phyloP scores from a whole-genome alignment of 2,113 vertebrate species.

The Benthochromis sp. region DNA sequence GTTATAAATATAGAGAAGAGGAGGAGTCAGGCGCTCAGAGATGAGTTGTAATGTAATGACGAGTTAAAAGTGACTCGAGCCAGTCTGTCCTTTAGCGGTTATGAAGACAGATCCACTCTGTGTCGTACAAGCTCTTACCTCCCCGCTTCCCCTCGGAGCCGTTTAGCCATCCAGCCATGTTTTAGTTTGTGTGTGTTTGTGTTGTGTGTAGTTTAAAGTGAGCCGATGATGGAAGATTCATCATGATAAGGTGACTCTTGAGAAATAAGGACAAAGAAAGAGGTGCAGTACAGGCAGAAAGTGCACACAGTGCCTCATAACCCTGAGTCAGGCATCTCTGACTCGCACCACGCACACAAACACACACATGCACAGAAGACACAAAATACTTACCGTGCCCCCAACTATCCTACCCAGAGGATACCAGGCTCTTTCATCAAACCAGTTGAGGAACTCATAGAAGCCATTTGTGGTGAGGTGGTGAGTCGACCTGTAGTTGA shows the following conservation, averaged over 20 bases:
- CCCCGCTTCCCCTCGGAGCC: neutral
- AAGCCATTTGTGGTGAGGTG: constrained; percentile 98
- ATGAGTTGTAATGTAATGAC: neutral
- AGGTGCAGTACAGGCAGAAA: neutral
- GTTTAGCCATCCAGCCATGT: neutral
- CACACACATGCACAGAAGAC: neutral
- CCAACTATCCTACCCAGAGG: constrained; percentile 97
- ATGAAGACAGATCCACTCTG: constrained; percentile 3
- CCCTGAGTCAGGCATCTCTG: neutral
- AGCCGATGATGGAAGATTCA: neutral
- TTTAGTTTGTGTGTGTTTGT: neutral
- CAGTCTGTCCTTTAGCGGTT: neutral
- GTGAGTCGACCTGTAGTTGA: constrained; percentile 99
- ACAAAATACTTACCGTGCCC: constrained; percentile 87
- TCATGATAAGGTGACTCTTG: neutral
- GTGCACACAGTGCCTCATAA: neutral
- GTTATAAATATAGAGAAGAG: neutral
- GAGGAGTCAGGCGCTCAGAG: neutral
- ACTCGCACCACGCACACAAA: fast-evolving
- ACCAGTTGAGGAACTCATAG: constrained; percentile 98
- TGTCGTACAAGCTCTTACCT: neutral
- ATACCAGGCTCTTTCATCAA: constrained; percentile 98
- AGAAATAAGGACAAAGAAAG: neutral
- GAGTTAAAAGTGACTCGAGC: constrained; percentile 6
- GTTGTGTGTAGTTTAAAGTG: neutral